Conservation (phyloP, 2,797 vertebrate genomes). For the Oreortyx pictus region DNA sequence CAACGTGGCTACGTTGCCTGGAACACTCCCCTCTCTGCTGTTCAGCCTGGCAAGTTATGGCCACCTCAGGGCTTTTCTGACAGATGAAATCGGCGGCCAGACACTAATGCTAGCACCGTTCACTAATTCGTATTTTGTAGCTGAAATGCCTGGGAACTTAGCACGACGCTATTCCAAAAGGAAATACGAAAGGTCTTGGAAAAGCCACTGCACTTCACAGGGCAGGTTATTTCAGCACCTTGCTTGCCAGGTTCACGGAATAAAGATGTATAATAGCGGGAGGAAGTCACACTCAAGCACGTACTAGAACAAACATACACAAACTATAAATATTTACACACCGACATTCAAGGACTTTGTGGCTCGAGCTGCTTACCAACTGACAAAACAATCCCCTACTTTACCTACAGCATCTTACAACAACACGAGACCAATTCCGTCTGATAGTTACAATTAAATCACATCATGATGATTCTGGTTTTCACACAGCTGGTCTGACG, state of each 20-base stretch:
- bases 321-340: neutral
- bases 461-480: neutral
- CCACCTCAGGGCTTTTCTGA: conserved; percentile 55
- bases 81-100: conserved; percentile 77
- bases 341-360: neutral
- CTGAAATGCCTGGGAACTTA: conserved; percentile 20
- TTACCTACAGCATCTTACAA: neutral
- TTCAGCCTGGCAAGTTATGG: conserved; percentile 33
- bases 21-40: conserved; percentile 43
- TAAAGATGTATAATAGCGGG: neutral
- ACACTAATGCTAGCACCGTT: conserved; percentile 66
- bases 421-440: neutral
- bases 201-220: neutral
- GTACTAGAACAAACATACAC: neutral
- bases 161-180: neutral
- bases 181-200: neutral
- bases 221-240: neutral
- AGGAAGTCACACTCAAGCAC: neutral
- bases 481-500: neutral
- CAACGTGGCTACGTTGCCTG: conserved; percentile 58
- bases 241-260: conserved; percentile 9
- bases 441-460: neutral
- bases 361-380: neutral
- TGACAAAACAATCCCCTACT: neutral
- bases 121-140: conserved; percentile 71